Conservation (phyloP, 2,113 vertebrate species). For the Neogobius melanostomus region DNA sequence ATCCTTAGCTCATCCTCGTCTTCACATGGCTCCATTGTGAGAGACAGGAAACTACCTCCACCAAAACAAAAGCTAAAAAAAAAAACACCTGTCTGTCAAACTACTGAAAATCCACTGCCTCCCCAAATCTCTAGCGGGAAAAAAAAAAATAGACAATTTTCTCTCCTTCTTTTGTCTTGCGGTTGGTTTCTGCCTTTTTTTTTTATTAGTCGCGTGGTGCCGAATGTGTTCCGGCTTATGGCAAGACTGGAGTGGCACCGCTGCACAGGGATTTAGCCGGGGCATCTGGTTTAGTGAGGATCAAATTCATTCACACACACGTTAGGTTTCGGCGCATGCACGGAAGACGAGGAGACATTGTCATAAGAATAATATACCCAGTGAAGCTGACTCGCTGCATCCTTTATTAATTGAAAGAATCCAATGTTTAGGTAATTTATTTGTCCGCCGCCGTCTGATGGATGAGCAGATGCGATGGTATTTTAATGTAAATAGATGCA, state of each 20-base stretch:
- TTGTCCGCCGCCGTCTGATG: not conserved
- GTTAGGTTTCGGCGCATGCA: conserved; percentile 41
- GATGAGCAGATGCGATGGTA: not conserved
- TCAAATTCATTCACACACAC: conserved; percentile 44
- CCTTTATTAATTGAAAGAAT: not conserved
- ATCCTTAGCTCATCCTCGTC: conserved; percentile 75
- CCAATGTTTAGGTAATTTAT: not conserved
- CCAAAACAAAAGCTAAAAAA: conserved; percentile 41
- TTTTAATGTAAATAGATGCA: not conserved
- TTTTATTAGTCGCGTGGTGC: conserved; percentile 62
- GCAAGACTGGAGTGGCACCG: conserved; percentile 53
- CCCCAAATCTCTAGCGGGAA: conserved; percentile 40
- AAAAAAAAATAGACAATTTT: conserved; percentile 52
- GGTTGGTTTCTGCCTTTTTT: conserved; percentile 23
- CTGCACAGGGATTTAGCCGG: conserved; percentile 60
- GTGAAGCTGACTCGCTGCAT: not conserved
- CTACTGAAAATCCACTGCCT: conserved; percentile 46
- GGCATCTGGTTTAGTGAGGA: conserved; percentile 61
- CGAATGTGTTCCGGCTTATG: conserved; percentile 68
- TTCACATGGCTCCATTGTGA: conserved; percentile 75
- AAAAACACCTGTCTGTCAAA: conserved; percentile 18
- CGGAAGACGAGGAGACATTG: conserved; percentile 17
- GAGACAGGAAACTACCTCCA: conserved; percentile 37
- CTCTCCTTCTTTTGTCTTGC: conserved; percentile 37
- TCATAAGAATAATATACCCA: conserved; percentile 6